Base-by-base conservation (phyloP, 2,113 vertebrate species). In the Tragulus kanchil region DNA sequence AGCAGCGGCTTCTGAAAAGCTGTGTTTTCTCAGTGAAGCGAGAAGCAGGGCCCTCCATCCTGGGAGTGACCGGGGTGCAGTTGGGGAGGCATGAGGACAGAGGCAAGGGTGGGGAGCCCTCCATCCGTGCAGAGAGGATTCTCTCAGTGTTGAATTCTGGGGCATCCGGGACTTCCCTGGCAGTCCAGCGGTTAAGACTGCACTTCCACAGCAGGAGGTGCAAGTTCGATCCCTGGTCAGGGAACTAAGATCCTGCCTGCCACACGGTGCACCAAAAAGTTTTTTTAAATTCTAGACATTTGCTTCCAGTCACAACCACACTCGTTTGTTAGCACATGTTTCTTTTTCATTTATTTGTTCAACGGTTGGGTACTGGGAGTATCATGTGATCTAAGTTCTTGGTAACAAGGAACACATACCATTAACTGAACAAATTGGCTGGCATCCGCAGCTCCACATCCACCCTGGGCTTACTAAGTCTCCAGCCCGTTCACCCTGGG, bases 391-490 rank as follows among this genome's bases (percentile, higher is more conserved):
- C 13, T 28, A 58, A 48, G 62, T 56, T 69, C 82, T 48, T 21
- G 58, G 1, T 26, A 67, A 52, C 42, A 12, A 36, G 54, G 52
- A 50, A 54, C 50, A 28, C 0, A 5, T 4, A 2, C 73, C 10
- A 6, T 87, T 96, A 59, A n/a, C 5, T n/a, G 94, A 71, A 81
- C 87, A 21, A 52, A 86, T 50, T 11, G n/a, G 62, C 7, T 64
- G 59, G 52, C 90, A 10, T 28, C 64, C 82, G 0, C 14, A 2
- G 25, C 58, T 25, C 75, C 50, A 6, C 14, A 1, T 9, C 5
- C 21, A 1, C 65, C 19, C 71, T 5, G 50, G n/a, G 78, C 93
- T 90, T 85, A 71, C 77, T 97, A 93, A 95, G 86, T 94, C 97
- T 93, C 71, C 94, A 54, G 96, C 94, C 50, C 56, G 12, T 2